These are phyloP conservation scores for Ethmia dodecea DNA, from an alignment of 2,888 invertebrate genomes.

Conservation along the genomic window DNA sequence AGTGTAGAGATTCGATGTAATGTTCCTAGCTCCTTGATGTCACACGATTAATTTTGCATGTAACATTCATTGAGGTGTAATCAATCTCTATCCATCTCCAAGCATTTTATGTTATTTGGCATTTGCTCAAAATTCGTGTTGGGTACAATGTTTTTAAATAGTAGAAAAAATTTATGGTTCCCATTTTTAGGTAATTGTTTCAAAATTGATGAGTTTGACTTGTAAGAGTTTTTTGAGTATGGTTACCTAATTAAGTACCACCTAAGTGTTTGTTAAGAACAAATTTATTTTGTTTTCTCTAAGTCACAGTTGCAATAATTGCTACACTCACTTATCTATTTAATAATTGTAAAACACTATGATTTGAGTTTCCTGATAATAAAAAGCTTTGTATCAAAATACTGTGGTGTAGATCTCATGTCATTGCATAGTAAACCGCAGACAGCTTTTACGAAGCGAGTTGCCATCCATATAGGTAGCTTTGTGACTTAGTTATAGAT, in stretches of 20 bases:
- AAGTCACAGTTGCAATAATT: slow-evolving; percentile 60
- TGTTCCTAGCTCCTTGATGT: slow-evolving; percentile 57
- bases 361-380: not conserved
- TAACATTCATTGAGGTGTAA: slow-evolving; percentile 26
- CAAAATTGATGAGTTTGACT: slow-evolving; percentile 2
- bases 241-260: slow-evolving; percentile 49
- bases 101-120: slow-evolving; percentile 37
- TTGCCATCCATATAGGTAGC: slow-evolving; percentile 25
- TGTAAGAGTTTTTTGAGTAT: slow-evolving; percentile 20
- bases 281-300: slow-evolving; percentile 49
- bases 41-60: slow-evolving; percentile 46
- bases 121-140: slow-evolving; percentile 48
- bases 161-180: slow-evolving; percentile 20
- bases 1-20: slow-evolving; percentile 38
- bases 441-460: too few species aligned
- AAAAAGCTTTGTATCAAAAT: slow-evolving; percentile 7
- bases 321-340: too few species aligned
- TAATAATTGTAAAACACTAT: not conserved
- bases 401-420: slow-evolving; percentile 43
- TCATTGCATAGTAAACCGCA: slow-evolving; percentile 15
- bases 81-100: slow-evolving; percentile 26
- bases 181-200: slow-evolving; percentile 21
- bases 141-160: slow-evolving; percentile 32
- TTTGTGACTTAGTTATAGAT: slow-evolving; percentile 61
- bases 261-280: slow-evolving; percentile 43